Conservation (phyloP, 2,888 invertebrate genomes). For the Branchellion lobata region DNA sequence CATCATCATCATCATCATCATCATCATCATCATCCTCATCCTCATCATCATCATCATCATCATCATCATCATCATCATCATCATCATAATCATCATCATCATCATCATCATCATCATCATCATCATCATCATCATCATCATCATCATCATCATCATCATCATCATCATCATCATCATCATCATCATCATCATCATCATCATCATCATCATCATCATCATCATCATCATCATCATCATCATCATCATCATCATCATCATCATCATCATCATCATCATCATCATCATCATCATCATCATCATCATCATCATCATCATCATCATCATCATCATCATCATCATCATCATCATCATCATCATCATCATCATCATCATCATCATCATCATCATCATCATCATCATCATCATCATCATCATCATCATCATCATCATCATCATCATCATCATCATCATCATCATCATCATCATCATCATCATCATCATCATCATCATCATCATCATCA, state of each 20-base stretch:
- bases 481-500: conserved; percentile 32
- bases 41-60: conserved; percentile 41
- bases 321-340: conserved; percentile 37
- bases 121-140: conserved; percentile 33
- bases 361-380: conserved; percentile 38
- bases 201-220: conserved; percentile 36
- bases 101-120: conserved; percentile 36
- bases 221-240: conserved; percentile 36
- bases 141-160: conserved; percentile 38
- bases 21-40: background rate
- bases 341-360: background rate
- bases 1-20: no score
- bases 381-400: conserved; percentile 5
- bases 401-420: background rate
- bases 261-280: conserved; percentile 38
- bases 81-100: conserved; percentile 34
- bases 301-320: background rate
- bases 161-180: conserved; percentile 36
- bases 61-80: conserved; percentile 34
- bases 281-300: conserved; percentile 36
- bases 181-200: conserved; percentile 3
- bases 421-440: background rate
- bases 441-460: conserved; percentile 40
- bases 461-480: conserved; percentile 34
- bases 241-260: conserved; percentile 33